Percentiles rank a stretch among this genome's conserved stretches.
phyloP scores from a whole-genome alignment of 2,888 invertebrate genomes.

The Ophion ventricosus region DNA sequence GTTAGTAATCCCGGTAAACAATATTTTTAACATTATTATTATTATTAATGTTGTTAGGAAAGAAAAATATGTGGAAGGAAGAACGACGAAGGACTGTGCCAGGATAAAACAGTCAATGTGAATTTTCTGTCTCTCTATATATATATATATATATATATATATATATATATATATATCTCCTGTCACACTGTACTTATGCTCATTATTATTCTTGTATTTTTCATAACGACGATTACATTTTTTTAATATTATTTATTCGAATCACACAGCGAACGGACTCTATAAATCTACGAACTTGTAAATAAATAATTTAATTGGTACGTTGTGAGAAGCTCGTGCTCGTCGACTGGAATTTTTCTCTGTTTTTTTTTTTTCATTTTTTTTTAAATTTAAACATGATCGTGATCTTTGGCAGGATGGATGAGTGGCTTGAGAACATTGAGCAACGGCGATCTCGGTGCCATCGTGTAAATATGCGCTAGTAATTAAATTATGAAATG shows the following conservation, averaged over 20 bases:
- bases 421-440: conserved; percentile 17
- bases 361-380: background rate
- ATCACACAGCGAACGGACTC: conserved; percentile 31
- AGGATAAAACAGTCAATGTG: conserved; percentile 2
- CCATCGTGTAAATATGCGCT: conserved; percentile 62
- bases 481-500: conserved; percentile 46
- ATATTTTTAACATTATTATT: conserved; percentile 1
- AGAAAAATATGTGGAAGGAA: too few species aligned
- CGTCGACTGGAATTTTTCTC: conserved; percentile 27
- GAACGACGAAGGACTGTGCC: too few species aligned
- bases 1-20: conserved; percentile 52
- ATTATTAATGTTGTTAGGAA: conserved; percentile 4
- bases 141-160: too few species aligned
- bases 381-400: conserved; percentile 16
- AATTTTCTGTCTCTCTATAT: conserved; percentile 9
- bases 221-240: conserved; percentile 29
- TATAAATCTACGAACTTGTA: conserved; percentile 44
- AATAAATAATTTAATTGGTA: conserved; percentile 61
- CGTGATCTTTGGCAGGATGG: background rate
- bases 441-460: conserved; percentile 41
- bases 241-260: conserved; percentile 58
- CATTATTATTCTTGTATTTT: conserved; percentile 18
- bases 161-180: background rate
- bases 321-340: conserved; percentile 31
- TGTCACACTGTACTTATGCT: background rate